Conservation (phyloP, 2,888 invertebrate species). For the Morinoia aosen region DNA sequence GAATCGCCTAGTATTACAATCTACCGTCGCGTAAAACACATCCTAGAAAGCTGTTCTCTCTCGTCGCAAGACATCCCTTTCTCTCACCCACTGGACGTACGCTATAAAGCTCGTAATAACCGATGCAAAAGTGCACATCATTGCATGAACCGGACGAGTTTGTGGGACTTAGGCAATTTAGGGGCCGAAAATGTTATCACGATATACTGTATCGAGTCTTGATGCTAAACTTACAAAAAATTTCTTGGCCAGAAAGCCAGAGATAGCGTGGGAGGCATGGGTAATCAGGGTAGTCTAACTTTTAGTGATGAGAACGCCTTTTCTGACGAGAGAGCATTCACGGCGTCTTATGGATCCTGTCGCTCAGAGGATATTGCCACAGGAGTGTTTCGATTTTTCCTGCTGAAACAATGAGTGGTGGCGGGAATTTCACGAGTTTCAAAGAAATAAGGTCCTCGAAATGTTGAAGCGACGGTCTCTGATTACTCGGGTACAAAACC, state of each 20-base stretch:
- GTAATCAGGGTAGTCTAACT: background rate
- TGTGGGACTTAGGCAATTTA: background rate
- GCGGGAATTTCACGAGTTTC: background rate
- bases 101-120: background rate
- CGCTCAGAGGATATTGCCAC: no score
- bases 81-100: background rate
- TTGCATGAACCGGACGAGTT: background rate
- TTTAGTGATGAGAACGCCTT: background rate
- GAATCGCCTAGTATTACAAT: background rate
- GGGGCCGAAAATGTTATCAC: background rate
- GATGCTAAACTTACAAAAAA: background rate
- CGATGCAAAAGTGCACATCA: background rate
- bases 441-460: background rate
- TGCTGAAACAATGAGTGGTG: background rate
- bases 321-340: background rate
- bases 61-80: background rate
- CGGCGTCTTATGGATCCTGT: background rate
- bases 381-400: no score
- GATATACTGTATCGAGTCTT: background rate
- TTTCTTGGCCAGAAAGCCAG: background rate
- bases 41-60: background rate
- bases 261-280: background rate
- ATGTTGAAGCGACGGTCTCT: background rate
- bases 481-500: background rate
- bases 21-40: background rate